Percentiles rank a stretch among this genome's conserved stretches.
phyloP scores from a whole-genome alignment of 2,888 invertebrate genomes.

The Polydesmus complanatus region DNA sequence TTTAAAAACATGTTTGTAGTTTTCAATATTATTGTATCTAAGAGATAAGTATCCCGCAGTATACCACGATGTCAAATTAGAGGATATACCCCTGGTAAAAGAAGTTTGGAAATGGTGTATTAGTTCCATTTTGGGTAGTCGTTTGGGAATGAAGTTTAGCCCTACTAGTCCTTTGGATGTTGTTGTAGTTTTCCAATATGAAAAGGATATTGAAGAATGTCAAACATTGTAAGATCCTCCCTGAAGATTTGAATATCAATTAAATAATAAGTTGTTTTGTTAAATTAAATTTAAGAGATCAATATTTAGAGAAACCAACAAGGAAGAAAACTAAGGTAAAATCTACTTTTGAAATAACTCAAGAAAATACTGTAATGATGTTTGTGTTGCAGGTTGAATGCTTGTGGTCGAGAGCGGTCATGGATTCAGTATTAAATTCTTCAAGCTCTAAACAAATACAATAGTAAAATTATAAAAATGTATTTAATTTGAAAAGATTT shows the following conservation, averaged over 20 bases:
- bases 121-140: conserved; percentile 43
- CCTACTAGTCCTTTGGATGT: conserved; percentile 30
- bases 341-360: no score
- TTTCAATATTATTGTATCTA: conserved; percentile 7
- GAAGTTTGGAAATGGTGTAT: conserved; percentile 66
- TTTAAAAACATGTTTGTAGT: conserved; percentile 12
- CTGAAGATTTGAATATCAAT: background rate
- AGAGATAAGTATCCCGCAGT: conserved; percentile 14
- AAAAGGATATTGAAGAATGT: conserved; percentile 45
- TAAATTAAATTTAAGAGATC: background rate
- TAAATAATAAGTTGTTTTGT: background rate
- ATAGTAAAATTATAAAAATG: background rate
- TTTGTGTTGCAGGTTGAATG: no score
- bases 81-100: conserved; percentile 43
- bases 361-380: no score
- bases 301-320: background rate
- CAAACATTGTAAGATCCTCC: conserved; percentile 36
- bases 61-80: conserved; percentile 12
- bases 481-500: background rate
- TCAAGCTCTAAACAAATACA: background rate
- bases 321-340: no score
- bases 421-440: background rate
- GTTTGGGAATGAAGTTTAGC: conserved; percentile 30
- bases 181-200: conserved; percentile 36
- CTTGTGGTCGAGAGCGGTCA: background rate